phyloP scores from a whole-genome alignment of 2,888 invertebrate genomes.

The Diplazon laetatorius region DNA sequence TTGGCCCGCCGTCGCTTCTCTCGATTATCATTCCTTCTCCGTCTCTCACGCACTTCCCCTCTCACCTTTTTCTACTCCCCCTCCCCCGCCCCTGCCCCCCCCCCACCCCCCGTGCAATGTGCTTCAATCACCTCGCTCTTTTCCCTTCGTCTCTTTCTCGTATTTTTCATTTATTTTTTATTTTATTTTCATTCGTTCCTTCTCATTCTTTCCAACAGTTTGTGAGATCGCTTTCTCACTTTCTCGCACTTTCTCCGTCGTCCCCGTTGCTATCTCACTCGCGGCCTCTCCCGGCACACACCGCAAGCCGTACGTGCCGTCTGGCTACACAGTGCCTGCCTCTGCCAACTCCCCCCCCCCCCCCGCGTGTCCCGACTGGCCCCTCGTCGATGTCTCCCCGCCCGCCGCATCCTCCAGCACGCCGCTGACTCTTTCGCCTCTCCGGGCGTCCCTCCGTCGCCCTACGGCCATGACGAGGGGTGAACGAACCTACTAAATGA shows the following conservation, averaged over 20 bases:
- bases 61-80: constrained; percentile 42
- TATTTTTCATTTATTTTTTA: too few relatives aligned
- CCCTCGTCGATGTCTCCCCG: constrained; percentile 56
- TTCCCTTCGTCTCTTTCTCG: constrained; percentile 58
- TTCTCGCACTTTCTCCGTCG: constrained; percentile 59
- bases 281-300: constrained; percentile 62
- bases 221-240: constrained; percentile 60
- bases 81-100: constrained; percentile 40
- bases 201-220: too few relatives aligned
- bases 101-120: constrained; percentile 45
- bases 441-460: constrained; percentile 61
- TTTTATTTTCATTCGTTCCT: too few relatives aligned
- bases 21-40: constrained; percentile 65
- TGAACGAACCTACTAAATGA: constrained; percentile 83
- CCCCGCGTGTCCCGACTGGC: constrained; percentile 60
- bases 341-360: constrained; percentile 59
- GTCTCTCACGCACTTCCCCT: constrained; percentile 32
- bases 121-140: constrained; percentile 52
- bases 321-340: constrained; percentile 72
- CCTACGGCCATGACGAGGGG: constrained; percentile 78
- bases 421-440: constrained; percentile 62
- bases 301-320: constrained; percentile 76
- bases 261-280: constrained; percentile 66
- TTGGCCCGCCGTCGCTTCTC: constrained; percentile 70
- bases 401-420: constrained; percentile 58